These are phyloP conservation scores for Oryzias woworae DNA, from an alignment of 2,113 vertebrate species.

Conservation along the genomic window DNA sequence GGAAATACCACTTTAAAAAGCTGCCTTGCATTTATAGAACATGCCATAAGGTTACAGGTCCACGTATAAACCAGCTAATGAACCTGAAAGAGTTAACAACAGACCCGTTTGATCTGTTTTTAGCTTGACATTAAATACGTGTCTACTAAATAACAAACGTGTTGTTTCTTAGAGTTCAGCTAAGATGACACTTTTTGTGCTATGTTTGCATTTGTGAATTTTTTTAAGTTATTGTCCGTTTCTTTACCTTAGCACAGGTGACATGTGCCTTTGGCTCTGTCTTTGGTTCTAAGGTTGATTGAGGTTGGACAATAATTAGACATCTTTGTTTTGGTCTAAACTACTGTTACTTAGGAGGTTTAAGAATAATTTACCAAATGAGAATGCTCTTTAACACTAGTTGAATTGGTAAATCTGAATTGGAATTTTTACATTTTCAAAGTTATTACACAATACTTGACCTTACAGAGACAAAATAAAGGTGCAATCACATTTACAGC, in stretches of 20 bases:
- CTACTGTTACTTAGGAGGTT: conserved; percentile 54
- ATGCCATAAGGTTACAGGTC: too few relatives aligned
- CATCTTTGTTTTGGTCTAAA: conserved; percentile 44
- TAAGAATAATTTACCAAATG: conserved; percentile 42
- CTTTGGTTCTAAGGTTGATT: conserved; percentile 57
- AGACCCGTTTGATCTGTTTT: too few relatives aligned
- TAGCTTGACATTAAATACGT: background rate
- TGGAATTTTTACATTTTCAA: too few relatives aligned
- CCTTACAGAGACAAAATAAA: too few relatives aligned
- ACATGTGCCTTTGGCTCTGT: conserved; percentile 17
- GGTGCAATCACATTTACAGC: too few relatives aligned
- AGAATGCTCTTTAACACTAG: too few relatives aligned
- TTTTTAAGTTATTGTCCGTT: conserved; percentile 27
- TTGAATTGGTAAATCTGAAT: too few relatives aligned
- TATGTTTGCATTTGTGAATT: conserved; percentile 17
- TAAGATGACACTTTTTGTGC: conserved; percentile 28
- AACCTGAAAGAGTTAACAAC: too few relatives aligned
- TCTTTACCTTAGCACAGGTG: conserved; percentile 62
- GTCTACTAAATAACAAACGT: background rate
- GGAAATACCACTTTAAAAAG: background rate
- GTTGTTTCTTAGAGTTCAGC: conserved; percentile 2
- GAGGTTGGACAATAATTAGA: conserved; percentile 63
- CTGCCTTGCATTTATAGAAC: background rate
- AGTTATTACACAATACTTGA: too few relatives aligned
- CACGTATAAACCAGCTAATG: too few relatives aligned